Base-by-base conservation (phyloP, 2,113 vertebrate genomes). In the Clarias batrachus region DNA sequence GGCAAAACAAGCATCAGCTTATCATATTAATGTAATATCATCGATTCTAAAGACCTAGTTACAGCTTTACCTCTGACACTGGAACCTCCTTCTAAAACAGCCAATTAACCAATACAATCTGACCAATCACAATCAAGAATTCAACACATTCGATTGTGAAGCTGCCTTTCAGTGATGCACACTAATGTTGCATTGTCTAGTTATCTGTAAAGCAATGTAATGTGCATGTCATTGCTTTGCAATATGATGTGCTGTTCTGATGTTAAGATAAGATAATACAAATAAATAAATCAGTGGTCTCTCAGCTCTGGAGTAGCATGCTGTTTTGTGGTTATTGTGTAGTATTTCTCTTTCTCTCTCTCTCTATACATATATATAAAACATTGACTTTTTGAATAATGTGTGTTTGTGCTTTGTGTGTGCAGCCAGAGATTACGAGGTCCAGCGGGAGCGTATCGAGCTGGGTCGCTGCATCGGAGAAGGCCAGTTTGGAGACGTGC, bases 401-500 rank as follows among this genome's bases (percentile, higher is more conserved):
- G 33, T 71, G 41, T 82, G 13, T n/a, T 41, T 63, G 23, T 77
- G 57, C 70, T 25, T 68, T 83, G 27, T 81, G 11, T 76, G 83
- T 92, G 3, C 93, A 99, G 98, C 98, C 81, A 95, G 97, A 90
- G 98, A 99, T 94, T 99, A 99, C 93, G 98, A 99, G 93, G 98
- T 99, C 92, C 97, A 98, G 78, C 95, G 98, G 87, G 97, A 99
- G 52, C 91, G 97, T 74, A 98, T 99, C 88, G 97, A 99, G 87
- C 93, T 99, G 88, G 98, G 97, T 25, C 96, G 97, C 81, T 99
- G 98, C 91, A 99, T 99, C 62, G 98, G 98, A 27, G 98, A 99
- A 94, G 98, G 98, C 68, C 98, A 99, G 89, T 99, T 99, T 92
- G 98, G 98, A 91, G 98, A 99, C 11, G 98, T 99, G 19, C 98